Evolutionary conservation across 2,797 vertebrate genomes (phyloP).

Genomic region (Pelodytes ibericus): DNA sequence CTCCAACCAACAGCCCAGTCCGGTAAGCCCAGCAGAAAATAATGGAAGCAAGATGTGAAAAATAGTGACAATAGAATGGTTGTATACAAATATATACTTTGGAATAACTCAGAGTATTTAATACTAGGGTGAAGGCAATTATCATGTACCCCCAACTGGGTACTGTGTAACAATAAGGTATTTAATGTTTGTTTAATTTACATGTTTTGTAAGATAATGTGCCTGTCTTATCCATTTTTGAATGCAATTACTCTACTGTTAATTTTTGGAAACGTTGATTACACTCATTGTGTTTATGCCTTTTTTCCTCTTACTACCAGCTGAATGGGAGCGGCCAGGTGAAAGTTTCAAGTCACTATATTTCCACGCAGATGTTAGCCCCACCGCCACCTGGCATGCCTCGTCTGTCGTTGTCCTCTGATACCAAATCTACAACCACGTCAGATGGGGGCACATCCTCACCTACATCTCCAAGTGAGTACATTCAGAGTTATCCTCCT

Average conservation of each 20-base stretch:
- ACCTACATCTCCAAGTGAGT: constrained; percentile 91
- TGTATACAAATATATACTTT: no score
- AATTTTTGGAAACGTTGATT: background rate
- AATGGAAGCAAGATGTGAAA: background rate
- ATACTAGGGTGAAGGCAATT: no score
- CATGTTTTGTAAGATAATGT: background rate
- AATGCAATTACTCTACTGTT: background rate
- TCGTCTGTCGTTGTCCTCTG: constrained; percentile 80
- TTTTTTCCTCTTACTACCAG: constrained; percentile 62
- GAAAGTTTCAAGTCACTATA: constrained; percentile 90
- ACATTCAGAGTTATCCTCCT: constrained; percentile 13
- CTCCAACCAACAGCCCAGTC: constrained; percentile 87
- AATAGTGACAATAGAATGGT: no score
- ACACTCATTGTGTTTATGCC: background rate
- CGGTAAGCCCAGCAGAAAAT: constrained; percentile 83
- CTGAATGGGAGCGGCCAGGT: constrained; percentile 92
- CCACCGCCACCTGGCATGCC: constrained; percentile 82
- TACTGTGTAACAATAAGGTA: no score
- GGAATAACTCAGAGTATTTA: no score
- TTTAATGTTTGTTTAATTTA: no score
- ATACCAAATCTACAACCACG: constrained; percentile 88
- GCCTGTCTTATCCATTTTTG: background rate
- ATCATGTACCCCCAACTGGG: no score
- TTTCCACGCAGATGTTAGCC: constrained; percentile 91
- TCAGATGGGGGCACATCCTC: constrained; percentile 86